Evolutionary conservation across 2,113 vertebrate species (phyloP).

Genomic region (Hipposideros armiger): DNA sequence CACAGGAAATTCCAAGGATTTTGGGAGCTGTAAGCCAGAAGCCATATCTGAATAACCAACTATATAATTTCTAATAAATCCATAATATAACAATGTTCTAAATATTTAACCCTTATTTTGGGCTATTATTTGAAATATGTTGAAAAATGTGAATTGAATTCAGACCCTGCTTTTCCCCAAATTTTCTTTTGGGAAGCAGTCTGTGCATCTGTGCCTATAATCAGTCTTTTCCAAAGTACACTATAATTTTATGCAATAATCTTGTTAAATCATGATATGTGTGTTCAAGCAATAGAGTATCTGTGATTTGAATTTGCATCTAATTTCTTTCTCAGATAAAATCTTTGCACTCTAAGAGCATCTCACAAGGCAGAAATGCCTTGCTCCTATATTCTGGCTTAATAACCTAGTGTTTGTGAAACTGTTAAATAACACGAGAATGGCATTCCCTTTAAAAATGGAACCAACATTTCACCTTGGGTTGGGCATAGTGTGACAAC

Average conservation of each 20-base stretch:
- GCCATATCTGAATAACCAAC: background rate
- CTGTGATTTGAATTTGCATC: background rate
- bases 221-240: background rate
- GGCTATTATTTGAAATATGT: background rate
- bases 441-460: conserved; percentile 71
- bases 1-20: background rate
- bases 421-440: conserved; percentile 47
- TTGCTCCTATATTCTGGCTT: background rate
- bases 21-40: background rate
- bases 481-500: conserved; percentile 60
- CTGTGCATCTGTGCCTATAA: background rate
- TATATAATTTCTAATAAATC: background rate
- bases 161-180: background rate
- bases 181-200: background rate
- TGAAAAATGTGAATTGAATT: background rate
- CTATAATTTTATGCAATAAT: conserved; percentile 6
- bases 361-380: background rate
- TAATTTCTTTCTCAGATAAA: conserved; percentile 45
- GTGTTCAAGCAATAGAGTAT: background rate
- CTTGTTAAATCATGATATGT: background rate
- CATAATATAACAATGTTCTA: background rate
- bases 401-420: conserved; percentile 23
- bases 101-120: background rate
- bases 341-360: background rate
- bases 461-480: conserved; percentile 40